Percentiles rank a stretch among this genome's conserved stretches.
Evolutionary conservation across 2,888 invertebrate species (phyloP).

Genomic region (Agrilus mali): DNA sequence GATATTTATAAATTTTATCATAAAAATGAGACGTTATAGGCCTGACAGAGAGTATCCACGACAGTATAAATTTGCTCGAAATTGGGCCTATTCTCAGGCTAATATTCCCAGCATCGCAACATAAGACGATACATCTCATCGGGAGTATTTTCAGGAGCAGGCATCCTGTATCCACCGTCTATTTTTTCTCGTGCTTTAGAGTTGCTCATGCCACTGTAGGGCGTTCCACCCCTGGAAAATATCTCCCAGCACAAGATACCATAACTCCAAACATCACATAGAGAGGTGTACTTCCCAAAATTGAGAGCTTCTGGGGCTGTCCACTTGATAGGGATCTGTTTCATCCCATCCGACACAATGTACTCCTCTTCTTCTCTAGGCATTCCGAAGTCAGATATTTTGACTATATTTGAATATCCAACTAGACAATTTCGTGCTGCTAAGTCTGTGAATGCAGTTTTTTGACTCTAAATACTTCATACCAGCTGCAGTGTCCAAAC

Average conservation of each 20-base stretch:
- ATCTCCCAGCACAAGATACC: conserved; percentile 96
- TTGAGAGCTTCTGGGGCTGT: conserved; percentile 94
- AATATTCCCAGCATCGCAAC: conserved; percentile 89
- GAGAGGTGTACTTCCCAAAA: conserved; percentile 87
- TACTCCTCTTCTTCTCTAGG: conserved; percentile 94
- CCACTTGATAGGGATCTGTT: conserved; percentile 98
- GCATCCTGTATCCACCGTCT: conserved; percentile 88
- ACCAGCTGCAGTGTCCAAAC: conserved; percentile 84
- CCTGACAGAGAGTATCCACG: conserved; percentile 48
- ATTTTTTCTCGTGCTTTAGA: conserved; percentile 88
- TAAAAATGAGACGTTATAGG: conserved; percentile 28
- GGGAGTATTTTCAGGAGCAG: conserved; percentile 77
- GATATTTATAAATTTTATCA: conserved; percentile 8
- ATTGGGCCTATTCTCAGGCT: conserved; percentile 82
- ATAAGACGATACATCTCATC: conserved; percentile 83
- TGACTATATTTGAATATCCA: conserved; percentile 74
- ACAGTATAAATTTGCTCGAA: conserved; percentile 77
- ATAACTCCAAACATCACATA: conserved; percentile 96
- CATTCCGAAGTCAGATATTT: conserved; percentile 98
- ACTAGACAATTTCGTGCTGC: conserved; percentile 91
- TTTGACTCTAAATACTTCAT: conserved; percentile 94
- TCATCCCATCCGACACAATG: conserved; percentile 94
- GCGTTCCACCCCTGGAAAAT: conserved; percentile 85
- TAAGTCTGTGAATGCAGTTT: conserved; percentile 91
- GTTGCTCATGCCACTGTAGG: conserved; percentile 89